phyloP scores from a whole-genome alignment of 2,797 vertebrate species.

The Holocentrus rufus region DNA sequence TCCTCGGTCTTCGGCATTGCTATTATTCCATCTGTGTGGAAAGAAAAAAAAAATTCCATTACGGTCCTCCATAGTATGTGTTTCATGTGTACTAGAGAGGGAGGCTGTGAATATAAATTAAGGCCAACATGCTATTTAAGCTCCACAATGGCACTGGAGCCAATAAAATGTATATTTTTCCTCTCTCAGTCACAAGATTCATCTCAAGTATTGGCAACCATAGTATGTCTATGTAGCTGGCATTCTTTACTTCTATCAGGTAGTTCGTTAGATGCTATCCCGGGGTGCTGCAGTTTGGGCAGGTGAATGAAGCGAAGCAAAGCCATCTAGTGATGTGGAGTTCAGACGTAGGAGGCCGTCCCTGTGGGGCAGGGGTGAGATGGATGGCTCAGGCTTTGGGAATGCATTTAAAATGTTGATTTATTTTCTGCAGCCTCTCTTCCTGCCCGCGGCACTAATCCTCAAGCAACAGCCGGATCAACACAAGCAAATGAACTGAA shows the following conservation, averaged over 20 bases:
- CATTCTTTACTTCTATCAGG: slow-evolving; percentile 48
- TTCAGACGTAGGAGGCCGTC: slow-evolving; percentile 42
- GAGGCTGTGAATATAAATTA: slow-evolving; percentile 62
- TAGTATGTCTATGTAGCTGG: slow-evolving; percentile 35
- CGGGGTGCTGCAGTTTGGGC: slow-evolving; percentile 35
- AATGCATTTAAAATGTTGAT: slow-evolving; percentile 54
- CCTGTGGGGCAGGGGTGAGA: slow-evolving; percentile 38
- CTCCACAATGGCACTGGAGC: slow-evolving; percentile 19
- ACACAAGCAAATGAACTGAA: slow-evolving; percentile 51
- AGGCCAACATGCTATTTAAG: slow-evolving; percentile 27
- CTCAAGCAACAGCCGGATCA: slow-evolving; percentile 54
- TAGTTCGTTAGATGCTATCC: slow-evolving; percentile 46
- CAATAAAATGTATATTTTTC: slow-evolving; percentile 36
- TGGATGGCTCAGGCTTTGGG: slow-evolving; percentile 45
- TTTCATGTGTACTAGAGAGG: slow-evolving; percentile 40
- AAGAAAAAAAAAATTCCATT: slow-evolving; percentile 62
- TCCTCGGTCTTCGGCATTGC: slow-evolving; percentile 32
- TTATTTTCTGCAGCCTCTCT: slow-evolving; percentile 32
- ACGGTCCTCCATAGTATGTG: slow-evolving; percentile 47
- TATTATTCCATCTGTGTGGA: slow-evolving; percentile 55
- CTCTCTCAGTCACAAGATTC: slow-evolving; percentile 8
- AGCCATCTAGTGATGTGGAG: slow-evolving; percentile 42
- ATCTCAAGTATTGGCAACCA: slow-evolving; percentile 44
- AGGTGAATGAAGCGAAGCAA: slow-evolving; percentile 48
- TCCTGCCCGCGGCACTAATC: slow-evolving; percentile 37